phyloP scores from a whole-genome alignment of 2,797 vertebrate genomes.

The Ispidina picta region DNA sequence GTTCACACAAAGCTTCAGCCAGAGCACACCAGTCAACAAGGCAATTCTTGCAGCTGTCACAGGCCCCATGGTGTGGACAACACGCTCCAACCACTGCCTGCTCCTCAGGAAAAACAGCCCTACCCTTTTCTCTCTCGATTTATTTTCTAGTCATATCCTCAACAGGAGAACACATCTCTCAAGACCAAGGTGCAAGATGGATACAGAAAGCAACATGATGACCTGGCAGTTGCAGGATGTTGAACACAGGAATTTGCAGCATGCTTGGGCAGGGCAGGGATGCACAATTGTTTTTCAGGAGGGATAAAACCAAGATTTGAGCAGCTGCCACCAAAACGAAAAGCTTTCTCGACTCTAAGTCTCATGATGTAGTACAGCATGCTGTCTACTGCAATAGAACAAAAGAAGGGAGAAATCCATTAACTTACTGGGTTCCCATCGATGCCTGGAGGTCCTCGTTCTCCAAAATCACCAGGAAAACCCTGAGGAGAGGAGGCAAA shows the following conservation, averaged over 20 bases:
- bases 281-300: not conserved
- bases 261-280: not conserved
- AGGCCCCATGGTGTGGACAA: not conserved
- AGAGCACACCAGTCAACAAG: not conserved
- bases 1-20: not conserved
- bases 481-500: conserved; percentile 83
- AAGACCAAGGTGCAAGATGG: not conserved
- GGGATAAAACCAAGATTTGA: not conserved
- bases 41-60: not conserved
- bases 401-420: not conserved
- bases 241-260: not conserved
- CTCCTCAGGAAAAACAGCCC: not conserved
- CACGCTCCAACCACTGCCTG: rapidly evolving
- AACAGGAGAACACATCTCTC: not conserved
- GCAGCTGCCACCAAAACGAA: not conserved
- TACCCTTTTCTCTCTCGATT: not conserved
- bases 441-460: conserved; percentile 93
- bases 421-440: conserved; percentile 96
- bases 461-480: conserved; percentile 96
- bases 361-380: not conserved
- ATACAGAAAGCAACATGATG: not conserved
- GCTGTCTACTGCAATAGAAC: not conserved
- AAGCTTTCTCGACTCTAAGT: not conserved
- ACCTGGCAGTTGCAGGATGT: not conserved
- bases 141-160: not conserved